phyloP scores from a whole-genome alignment of 2,113 vertebrate genomes.

The Circaetus cinerascens region DNA sequence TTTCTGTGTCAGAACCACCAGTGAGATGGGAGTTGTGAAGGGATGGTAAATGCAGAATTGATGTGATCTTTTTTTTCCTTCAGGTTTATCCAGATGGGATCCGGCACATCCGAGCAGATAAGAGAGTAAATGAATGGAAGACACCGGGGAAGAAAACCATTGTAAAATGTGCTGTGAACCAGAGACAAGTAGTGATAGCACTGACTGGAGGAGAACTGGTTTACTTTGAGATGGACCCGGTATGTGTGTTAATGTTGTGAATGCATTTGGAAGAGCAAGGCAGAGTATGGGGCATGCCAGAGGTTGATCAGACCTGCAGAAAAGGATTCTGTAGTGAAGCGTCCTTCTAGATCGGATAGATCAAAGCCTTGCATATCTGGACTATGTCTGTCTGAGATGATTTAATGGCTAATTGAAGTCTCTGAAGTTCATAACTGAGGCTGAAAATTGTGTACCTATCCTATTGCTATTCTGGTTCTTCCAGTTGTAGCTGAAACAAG shows the following conservation, averaged over 20 bases:
- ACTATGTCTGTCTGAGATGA: neutral
- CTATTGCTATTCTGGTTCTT: neutral
- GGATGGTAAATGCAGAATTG: neutral
- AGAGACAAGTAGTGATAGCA: slow-evolving; percentile 97
- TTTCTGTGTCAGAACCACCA: neutral
- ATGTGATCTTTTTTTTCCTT: neutral
- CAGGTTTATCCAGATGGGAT: slow-evolving; percentile 98
- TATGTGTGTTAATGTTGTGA: slow-evolving; percentile 65
- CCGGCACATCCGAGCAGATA: slow-evolving; percentile 95
- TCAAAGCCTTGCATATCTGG: neutral
- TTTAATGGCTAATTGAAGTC: neutral
- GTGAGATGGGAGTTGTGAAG: neutral
- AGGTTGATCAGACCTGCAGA: neutral
- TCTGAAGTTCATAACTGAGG: neutral
- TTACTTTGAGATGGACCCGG: slow-evolving; percentile 99
- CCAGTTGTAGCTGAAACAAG: neutral
- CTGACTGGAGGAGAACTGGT: slow-evolving; percentile 96
- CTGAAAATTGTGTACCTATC: neutral
- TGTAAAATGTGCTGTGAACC: slow-evolving; percentile 96
- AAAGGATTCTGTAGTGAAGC: neutral
- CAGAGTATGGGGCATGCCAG: neutral
- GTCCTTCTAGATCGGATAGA: neutral
- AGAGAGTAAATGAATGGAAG: slow-evolving; percentile 98
- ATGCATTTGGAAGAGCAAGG: neutral
- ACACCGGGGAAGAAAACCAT: slow-evolving; percentile 98